Evolutionary conservation across 53 echinoderm and acorn worm genomes (phyloP), one percentile per base, ranked within the genome.

Genomic region (Actinopyga echinites): DNA sequence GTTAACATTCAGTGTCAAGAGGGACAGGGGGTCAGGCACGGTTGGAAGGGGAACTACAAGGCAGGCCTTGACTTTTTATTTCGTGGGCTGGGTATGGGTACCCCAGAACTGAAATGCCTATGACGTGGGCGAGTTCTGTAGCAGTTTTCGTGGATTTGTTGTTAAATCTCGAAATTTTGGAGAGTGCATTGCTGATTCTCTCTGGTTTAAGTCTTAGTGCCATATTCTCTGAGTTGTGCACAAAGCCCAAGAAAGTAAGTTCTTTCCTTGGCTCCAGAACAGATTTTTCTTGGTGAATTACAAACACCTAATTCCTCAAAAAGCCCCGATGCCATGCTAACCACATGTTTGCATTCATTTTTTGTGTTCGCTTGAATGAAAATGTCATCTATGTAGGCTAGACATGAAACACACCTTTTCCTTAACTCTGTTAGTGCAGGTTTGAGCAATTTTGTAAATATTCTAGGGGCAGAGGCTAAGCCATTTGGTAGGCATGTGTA

Each of bases 401-500:
- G 23, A 49, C 75, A 75, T n/a, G 1, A 1, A 75, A 43, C 1
- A 17, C 75, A 43, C 49, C 7, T 75, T 23, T 75, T 42, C 53
- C 75, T 75, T 23, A 75, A 43, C 45, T 75, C 75, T 44, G 75
- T 52, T 45, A 75, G 75, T 24, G 22, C 75, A 75, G 75, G 75
- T 75, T 75, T 40, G 19, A 75, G 75, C 11, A 75, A 8, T 21
- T 67, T 67, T 29, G 68, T 67, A 21, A 67, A 67, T 29, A 67
- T 67, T 30, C 71, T 0, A 9, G 23, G 75, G 75, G 75, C 75
- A 52, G 53, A 75, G 8, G 49, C 75, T 11, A 75, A 52, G 44
- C 68, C 75, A 75, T 45, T 75, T 42, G 75, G 75, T 11, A 75
- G 75, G 26, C 75, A 75, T 52, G 75, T 75, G 5, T 75, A 75